phyloP scores from a whole-genome alignment of 1,140 invertebrate genomes.

The Drosophila orosa region DNA sequence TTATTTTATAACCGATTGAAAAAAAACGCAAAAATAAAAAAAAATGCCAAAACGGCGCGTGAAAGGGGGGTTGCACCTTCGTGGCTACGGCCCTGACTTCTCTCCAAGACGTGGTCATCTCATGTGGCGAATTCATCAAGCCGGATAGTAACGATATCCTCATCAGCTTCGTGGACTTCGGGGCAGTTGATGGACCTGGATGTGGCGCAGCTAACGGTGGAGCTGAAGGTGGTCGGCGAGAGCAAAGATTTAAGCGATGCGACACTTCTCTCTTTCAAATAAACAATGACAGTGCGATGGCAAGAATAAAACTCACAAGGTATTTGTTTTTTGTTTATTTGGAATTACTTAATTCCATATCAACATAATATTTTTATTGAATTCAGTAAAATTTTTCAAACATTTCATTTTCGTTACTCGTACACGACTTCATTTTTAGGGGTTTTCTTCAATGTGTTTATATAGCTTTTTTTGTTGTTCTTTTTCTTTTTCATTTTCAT shows the following conservation, averaged over 20 bases:
- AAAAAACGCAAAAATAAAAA: too few relatives aligned
- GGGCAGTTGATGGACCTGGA: constrained; percentile 16
- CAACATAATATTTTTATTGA: constrained; percentile 84
- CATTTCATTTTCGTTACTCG: constrained; percentile 72
- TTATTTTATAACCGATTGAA: too few relatives aligned
- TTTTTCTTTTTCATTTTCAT: constrained; percentile 26
- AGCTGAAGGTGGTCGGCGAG: constrained; percentile 49
- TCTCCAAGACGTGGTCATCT: constrained; percentile 36
- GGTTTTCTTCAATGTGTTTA: constrained; percentile 59
- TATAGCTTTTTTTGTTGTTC: constrained; percentile 49
- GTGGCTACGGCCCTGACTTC: too few relatives aligned
- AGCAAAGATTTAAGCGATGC: constrained; percentile 9
- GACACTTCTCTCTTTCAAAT: too few relatives aligned
- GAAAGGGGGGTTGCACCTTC: too few relatives aligned
- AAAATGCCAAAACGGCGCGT: too few relatives aligned
- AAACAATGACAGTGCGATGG: background rate
- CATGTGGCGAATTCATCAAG: constrained; percentile 55
- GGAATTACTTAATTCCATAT: constrained; percentile 83
- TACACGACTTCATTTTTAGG: constrained; percentile 67
- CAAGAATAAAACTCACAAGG: background rate
- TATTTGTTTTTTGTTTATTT: constrained; percentile 70
- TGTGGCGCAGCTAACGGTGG: constrained; percentile 39
- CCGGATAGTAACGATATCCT: constrained; percentile 53
- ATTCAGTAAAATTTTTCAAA: constrained; percentile 83
- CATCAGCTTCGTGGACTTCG: constrained; percentile 53